A percentile compares a stretch with the other conserved stretches of the same genome.
Evolutionary conservation across 2,797 vertebrate species (phyloP).

Genomic region (Tragopan temminckii): DNA sequence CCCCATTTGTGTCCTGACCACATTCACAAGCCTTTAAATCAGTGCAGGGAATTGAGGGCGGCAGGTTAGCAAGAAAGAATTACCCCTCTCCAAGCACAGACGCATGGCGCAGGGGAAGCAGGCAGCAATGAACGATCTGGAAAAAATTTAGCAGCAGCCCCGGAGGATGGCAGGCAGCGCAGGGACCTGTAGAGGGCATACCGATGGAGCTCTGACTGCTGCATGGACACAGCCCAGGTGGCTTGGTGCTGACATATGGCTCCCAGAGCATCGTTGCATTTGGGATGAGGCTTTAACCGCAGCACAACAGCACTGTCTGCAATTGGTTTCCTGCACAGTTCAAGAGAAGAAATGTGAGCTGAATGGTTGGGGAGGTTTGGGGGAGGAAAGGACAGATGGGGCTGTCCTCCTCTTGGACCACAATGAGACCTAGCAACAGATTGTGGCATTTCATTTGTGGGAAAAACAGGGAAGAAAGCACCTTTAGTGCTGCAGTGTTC

Average conservation of each 20-base stretch:
- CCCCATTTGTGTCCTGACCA: neutral
- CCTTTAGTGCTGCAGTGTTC: too few relatives aligned
- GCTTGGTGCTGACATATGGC: neutral
- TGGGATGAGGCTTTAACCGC: neutral
- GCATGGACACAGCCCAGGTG: neutral
- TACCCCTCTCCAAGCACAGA: neutral
- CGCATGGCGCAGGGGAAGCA: neutral
- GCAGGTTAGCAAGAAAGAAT: neutral
- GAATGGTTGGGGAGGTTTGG: neutral
- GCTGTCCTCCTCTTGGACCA: neutral
- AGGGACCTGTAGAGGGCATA: neutral
- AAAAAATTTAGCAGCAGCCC: neutral
- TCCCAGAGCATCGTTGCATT: neutral
- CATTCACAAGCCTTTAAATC: neutral
- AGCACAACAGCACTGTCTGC: neutral
- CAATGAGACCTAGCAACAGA: neutral
- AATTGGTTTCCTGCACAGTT: neutral
- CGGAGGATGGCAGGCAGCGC: neutral
- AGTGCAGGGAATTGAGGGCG: too few relatives aligned
- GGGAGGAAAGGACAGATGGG: neutral
- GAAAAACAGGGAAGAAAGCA: neutral
- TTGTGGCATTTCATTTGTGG: neutral
- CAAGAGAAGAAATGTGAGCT: neutral
- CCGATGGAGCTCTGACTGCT: accelerated
- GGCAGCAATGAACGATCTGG: neutral